Base-by-base conservation (phyloP, 2,797 vertebrate species). In the Emydoidea blandingii region DNA sequence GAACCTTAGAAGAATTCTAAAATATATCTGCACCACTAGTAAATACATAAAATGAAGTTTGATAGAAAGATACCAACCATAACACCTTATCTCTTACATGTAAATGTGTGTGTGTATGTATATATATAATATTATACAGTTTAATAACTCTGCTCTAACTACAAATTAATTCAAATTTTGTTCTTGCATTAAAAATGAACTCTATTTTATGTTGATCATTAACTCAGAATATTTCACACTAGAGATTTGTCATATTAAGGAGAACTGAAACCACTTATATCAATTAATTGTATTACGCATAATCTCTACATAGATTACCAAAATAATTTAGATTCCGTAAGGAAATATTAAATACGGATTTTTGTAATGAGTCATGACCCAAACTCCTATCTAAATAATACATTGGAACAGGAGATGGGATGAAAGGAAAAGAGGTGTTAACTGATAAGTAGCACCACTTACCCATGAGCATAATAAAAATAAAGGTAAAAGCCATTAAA, bases 121-220 rank as follows among this genome's bases (percentile, higher is more conserved):
- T 87, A 79, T 91, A 84, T 96, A 52, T 96, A 95, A 50, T 96
- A 95, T 97, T 86, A 95, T 87, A 97, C 95, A 97, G 87, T 98
- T 97, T 98, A 98, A 98, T 98, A 98, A 97, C 98, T 98, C 93
- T 72, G 79, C 97, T 97, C 92, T 94, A 96, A 98, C 98, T 98
- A 98, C 98, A 98, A 98, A 98, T 98, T 98, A 98, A 98, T 98
- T 98, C 98, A 98, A 98, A 98, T 98, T 98, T 98, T 98, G 98
- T 98, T 98, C 98, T 98, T 98, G 97, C 98, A 98, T 98, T 98
- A 98, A 98, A 98, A 98, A 98, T 98, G 98, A 98, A 98, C 98
- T 98, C 98, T 98, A 98, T 98, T 98, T 98, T 98, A 98, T 98
- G 98, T 98, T 98, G 98, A 98, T 98, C 98, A 98, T 98, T 98